phyloP scores from a whole-genome alignment of 2,797 vertebrate species.

The Glyptemys insculpta region DNA sequence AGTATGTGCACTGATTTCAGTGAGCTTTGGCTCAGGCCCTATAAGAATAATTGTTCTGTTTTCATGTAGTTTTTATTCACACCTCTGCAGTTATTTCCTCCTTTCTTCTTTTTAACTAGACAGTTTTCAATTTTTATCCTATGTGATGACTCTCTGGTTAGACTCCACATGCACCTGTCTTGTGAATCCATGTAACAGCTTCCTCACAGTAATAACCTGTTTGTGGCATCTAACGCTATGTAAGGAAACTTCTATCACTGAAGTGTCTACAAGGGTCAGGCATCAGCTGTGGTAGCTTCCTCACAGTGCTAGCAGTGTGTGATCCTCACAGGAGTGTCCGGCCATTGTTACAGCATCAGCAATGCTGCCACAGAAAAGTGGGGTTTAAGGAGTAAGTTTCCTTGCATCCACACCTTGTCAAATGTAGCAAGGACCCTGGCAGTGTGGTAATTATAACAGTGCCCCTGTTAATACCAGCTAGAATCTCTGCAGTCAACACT shows the following conservation, averaged over 20 bases:
- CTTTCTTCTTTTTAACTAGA: not conserved
- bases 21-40: not conserved
- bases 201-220: not conserved
- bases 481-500: conserved; percentile 10
- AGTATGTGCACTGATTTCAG: not conserved
- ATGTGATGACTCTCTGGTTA: not conserved
- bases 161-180: not conserved
- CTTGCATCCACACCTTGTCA: not conserved
- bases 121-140: not conserved
- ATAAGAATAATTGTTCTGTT: not conserved
- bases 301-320: not conserved
- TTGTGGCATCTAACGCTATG: not conserved
- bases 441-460: not conserved
- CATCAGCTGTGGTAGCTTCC: accelerated
- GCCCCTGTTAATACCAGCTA: not conserved
- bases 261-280: accelerated
- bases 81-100: not conserved
- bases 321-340: not conserved
- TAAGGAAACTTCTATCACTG: not conserved
- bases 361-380: not conserved
- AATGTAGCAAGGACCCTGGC: not conserved
- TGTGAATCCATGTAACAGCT: not conserved
- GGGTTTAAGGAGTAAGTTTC: not conserved
- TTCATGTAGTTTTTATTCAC: not conserved
- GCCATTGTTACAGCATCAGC: not conserved